Percentiles rank a stretch among this genome's conserved stretches.
phyloP scores from a whole-genome alignment of 2,113 vertebrate species.

The Saccopteryx bilineata region DNA sequence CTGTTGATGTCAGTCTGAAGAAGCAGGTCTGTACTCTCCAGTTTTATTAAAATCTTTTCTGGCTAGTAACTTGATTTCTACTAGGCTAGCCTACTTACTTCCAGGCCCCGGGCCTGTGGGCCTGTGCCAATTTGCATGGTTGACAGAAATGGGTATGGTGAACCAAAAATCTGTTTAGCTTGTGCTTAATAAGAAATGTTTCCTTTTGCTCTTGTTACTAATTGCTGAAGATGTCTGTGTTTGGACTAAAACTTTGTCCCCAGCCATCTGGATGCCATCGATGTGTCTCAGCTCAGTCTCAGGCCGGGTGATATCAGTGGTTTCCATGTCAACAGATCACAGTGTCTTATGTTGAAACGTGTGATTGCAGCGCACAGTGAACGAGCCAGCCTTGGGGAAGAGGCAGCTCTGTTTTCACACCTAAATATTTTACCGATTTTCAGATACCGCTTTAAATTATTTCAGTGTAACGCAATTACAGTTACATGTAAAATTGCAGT shows the following conservation, averaged over 20 bases:
- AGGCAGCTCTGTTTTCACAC: conserved; percentile 48
- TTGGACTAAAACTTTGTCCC: conserved; percentile 78
- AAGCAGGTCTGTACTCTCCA: conserved; percentile 9
- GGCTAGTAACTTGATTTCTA: conserved; percentile 10
- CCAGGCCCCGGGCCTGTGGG: conserved; percentile 21
- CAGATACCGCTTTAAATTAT: not conserved
- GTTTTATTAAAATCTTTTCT: conserved; percentile 68
- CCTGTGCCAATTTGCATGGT: not conserved
- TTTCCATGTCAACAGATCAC: conserved; percentile 72
- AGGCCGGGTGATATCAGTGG: conserved; percentile 59
- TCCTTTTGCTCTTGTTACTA: conserved; percentile 71
- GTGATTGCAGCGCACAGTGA: not conserved
- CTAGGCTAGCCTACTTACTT: not conserved
- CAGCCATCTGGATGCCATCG: conserved; percentile 79
- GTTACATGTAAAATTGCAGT: not conserved
- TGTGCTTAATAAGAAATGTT: conserved; percentile 63
- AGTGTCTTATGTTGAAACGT: conserved; percentile 10
- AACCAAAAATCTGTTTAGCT: conserved; percentile 56
- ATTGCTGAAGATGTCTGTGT: conserved; percentile 79
- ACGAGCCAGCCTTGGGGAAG: not conserved
- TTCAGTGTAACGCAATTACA: not conserved
- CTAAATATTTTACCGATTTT: not conserved
- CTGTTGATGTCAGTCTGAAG: conserved; percentile 69
- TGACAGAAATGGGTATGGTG: conserved; percentile 38
- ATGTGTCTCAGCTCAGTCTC: conserved; percentile 51